Evolutionary conservation across 2,888 invertebrate genomes (phyloP), one percentile per base, ranked within the genome.

Genomic region (Apamea epomidion): DNA sequence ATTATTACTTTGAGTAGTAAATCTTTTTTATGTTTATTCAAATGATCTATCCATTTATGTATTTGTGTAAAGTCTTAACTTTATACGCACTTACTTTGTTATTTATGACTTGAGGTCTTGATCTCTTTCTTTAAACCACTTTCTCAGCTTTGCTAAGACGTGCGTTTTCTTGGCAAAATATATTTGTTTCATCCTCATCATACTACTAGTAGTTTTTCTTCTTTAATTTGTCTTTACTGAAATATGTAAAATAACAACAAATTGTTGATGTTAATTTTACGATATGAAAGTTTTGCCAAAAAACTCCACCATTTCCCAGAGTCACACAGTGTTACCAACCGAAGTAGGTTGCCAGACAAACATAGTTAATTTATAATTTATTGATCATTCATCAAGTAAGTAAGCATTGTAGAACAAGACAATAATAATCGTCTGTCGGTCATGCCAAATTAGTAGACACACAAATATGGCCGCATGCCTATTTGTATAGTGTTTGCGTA

Each of bases 391-490:
- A 91, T 89, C 86, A 87, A 84, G 87, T 81, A 78, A 81, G 88
- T 88, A 89, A 90, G 89, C 89, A 91, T 92, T 91, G 88, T 91
- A 88, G 84, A 88, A 88, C 88, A 90, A 90, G 87, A 91, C 91
- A 93, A 93, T 92, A 91, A 93, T 91, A 91, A 92, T 91, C 85
- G 78, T 74, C 90, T 89, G 68, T 91, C 91, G 92, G 92, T 82
- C 77, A 91, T 90, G 88, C 93, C 93, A 93, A 94, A 94, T 93
- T 92, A 91, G 93, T 92, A 91, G 85, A 88, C 92, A 91, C 90
- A 92, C 91, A 89, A 80, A 90, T 89, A 91, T 86, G 90, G 89
- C 51, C 64, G 80, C 84, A 84, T 85, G 90, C 84, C 84, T 90
- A 89, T 90, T 90, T 87, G 87, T 87, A 82, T 88, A 88, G 78